These are phyloP conservation scores for Pogonognathellus flavescens DNA, from an alignment of 1,140 invertebrate genomes.

Conservation along the genomic window DNA sequence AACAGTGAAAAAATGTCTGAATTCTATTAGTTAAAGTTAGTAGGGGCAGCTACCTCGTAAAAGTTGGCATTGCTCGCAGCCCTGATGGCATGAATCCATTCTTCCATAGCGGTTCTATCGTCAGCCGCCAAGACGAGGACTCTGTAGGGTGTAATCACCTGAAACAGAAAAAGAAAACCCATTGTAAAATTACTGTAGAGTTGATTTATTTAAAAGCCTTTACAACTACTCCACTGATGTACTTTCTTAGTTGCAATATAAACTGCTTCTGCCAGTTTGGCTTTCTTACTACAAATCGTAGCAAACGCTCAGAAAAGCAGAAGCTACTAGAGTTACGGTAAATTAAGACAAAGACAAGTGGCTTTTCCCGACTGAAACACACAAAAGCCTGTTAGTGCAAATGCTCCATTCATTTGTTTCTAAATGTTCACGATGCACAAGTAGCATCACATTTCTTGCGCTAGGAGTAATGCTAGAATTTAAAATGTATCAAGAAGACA, in stretches of 20 bases:
- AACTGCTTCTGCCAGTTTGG: not conserved
- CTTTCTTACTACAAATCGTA: not conserved
- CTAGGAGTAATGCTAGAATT: not conserved
- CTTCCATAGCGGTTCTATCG: constrained; percentile 87
- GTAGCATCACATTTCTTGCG: not conserved
- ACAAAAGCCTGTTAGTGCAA: not conserved
- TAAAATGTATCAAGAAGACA: not conserved
- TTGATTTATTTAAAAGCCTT: constrained; percentile 36
- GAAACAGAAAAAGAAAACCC: constrained; percentile 68
- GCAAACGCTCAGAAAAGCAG: not conserved
- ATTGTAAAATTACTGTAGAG: constrained; percentile 34
- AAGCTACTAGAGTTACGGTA: not conserved
- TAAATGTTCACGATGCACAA: not conserved
- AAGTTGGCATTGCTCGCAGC: constrained; percentile 80
- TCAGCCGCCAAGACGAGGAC: constrained; percentile 87
- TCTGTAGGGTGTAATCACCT: constrained; percentile 89
- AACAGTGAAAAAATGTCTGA: not conserved
- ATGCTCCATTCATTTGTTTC: constrained; percentile 3
- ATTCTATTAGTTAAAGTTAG: too few relatives aligned
- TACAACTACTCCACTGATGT: not conserved
- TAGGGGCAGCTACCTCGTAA: constrained; percentile 72
- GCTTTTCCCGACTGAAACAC: not conserved
- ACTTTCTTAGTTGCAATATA: not conserved
- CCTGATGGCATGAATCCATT: constrained; percentile 85
- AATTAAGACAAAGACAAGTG: constrained; percentile 37